Percentiles rank a stretch among this genome's conserved stretches.
Conservation (phyloP, 1,140 invertebrate species). For the Rhopalosiphum padi region DNA sequence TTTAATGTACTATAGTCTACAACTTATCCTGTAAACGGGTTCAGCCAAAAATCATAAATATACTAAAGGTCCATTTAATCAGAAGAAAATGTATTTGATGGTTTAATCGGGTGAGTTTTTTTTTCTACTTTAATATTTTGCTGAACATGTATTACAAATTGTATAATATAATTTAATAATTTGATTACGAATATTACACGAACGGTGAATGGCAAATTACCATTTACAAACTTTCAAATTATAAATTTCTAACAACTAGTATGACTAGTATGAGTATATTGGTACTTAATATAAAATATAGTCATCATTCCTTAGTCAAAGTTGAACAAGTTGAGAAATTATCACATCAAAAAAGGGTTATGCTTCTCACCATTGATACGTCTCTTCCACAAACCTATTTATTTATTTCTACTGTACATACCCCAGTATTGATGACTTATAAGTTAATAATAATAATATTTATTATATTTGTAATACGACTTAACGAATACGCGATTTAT, state of each 20-base stretch:
- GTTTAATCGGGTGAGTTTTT: neutral
- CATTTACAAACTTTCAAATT: neutral
- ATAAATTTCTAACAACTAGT: neutral
- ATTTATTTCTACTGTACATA: neutral
- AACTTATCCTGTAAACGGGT: neutral
- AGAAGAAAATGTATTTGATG: neutral
- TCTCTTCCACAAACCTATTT: neutral
- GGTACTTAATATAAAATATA: neutral
- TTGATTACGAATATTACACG: neutral
- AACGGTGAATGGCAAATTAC: neutral
- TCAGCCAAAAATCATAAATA: neutral
- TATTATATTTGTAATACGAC: neutral
- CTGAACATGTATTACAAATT: neutral
- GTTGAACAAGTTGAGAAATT: neutral
- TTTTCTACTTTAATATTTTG: neutral
- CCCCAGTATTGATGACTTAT: neutral
- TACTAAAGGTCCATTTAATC: neutral
- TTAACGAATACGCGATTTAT: neutral
- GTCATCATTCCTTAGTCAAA: neutral
- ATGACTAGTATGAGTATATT: neutral
- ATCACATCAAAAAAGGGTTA: neutral
- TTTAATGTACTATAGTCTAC: neutral
- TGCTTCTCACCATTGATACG: neutral
- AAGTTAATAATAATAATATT: neutral
- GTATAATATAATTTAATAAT: neutral